Conservation (phyloP, 2,888 invertebrate species). For the Darwinula stevensoni region DNA sequence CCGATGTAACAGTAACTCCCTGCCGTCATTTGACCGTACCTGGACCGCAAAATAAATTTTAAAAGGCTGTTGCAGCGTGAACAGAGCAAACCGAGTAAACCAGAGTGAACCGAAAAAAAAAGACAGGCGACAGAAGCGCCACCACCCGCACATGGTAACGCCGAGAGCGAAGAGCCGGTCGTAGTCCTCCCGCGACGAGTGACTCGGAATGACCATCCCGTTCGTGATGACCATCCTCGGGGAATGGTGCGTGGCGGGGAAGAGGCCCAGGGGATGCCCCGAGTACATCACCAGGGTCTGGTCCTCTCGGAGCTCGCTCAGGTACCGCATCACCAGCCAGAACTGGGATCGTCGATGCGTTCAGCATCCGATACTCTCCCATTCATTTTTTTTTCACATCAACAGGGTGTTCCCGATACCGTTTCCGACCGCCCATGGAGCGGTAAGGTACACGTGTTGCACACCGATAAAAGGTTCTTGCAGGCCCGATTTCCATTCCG, state of each 20-base stretch:
- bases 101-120: background rate
- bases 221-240: slow-evolving; percentile 27
- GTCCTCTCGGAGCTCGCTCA: slow-evolving; percentile 21
- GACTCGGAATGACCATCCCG: slow-evolving; percentile 30
- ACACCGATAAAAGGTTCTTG: no score
- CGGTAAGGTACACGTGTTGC: no score
- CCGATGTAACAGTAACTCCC: slow-evolving; percentile 31
- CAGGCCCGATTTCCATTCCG: no score
- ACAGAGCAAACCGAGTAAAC: background rate
- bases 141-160: slow-evolving; percentile 21
- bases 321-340: slow-evolving; percentile 23
- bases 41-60: slow-evolving; percentile 9
- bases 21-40: slow-evolving; percentile 32
- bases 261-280: slow-evolving; percentile 28
- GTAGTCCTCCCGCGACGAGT: slow-evolving; percentile 22
- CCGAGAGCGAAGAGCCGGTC: slow-evolving; percentile 27
- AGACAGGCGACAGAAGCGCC: background rate
- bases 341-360: slow-evolving; percentile 19
- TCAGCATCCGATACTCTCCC: background rate
- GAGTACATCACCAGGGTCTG: slow-evolving; percentile 28
- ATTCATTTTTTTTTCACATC: slow-evolving; percentile 1
- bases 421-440: no score
- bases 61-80: background rate
- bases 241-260: slow-evolving; percentile 21
- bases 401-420: no score